A percentile compares a stretch with the other conserved stretches of the same genome.
These are phyloP conservation scores for Cheiracanthium punctorium DNA, from an alignment of 2,888 invertebrate genomes.

Conservation along the genomic window DNA sequence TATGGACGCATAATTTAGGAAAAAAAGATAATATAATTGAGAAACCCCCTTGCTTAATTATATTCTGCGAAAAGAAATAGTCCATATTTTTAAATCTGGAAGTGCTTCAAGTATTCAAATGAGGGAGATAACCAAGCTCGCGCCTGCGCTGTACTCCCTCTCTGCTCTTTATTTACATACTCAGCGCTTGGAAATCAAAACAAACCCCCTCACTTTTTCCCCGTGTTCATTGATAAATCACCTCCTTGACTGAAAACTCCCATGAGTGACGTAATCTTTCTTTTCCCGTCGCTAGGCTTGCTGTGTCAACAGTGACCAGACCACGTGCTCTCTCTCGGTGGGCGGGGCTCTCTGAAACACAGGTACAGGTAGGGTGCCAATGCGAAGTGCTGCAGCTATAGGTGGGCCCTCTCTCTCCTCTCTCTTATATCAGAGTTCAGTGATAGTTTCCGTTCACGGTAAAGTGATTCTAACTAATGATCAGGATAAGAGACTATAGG, in stretches of 20 bases:
- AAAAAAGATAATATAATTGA: too few relatives aligned
- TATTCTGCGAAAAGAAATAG: too few relatives aligned
- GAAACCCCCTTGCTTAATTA: too few relatives aligned
- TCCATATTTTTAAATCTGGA: too few relatives aligned
- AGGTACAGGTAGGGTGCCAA: slow-evolving; percentile 42
- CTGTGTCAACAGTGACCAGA: slow-evolving; percentile 28
- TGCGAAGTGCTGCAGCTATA: background rate
- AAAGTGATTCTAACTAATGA: too few relatives aligned
- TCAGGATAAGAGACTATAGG: too few relatives aligned
- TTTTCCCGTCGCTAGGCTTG: slow-evolving; percentile 27
- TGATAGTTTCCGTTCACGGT: background rate
- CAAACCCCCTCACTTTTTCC: background rate
- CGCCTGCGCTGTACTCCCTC: too few relatives aligned
- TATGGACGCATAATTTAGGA: too few relatives aligned
- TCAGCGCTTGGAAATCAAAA: background rate
- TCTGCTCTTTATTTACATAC: background rate
- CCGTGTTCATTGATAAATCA: background rate
- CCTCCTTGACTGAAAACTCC: background rate
- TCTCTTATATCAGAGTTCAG: background rate
- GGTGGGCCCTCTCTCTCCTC: background rate
- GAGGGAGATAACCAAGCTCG: too few relatives aligned
- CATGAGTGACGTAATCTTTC: slow-evolving; percentile 17
- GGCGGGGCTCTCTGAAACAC: slow-evolving; percentile 22
- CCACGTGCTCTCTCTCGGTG: background rate
- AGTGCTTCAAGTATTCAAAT: too few relatives aligned